Evolutionary conservation across 2,888 invertebrate genomes (phyloP).

Genomic region (Rugalucina vietnamica): DNA sequence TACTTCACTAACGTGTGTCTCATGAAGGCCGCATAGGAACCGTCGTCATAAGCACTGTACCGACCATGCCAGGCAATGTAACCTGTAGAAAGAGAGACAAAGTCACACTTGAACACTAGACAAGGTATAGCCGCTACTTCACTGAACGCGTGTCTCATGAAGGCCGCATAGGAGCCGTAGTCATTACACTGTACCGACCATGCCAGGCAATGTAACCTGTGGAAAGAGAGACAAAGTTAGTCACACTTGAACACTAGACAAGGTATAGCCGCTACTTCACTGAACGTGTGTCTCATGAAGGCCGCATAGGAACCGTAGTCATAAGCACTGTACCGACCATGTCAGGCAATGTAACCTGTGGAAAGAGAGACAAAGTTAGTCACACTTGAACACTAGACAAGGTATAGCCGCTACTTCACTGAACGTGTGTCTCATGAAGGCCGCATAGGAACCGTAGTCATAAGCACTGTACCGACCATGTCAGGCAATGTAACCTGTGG

Average conservation of each 20-base stretch:
- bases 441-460: slow-evolving; percentile 79
- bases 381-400: slow-evolving; percentile 75
- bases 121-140: slow-evolving; percentile 73
- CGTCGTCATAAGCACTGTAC: slow-evolving; percentile 81
- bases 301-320: slow-evolving; percentile 80
- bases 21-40: slow-evolving; percentile 80
- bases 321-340: slow-evolving; percentile 82
- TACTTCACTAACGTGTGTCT: slow-evolving; percentile 79
- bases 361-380: slow-evolving; percentile 36
- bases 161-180: slow-evolving; percentile 78
- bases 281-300: slow-evolving; percentile 80
- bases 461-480: slow-evolving; percentile 82
- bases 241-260: slow-evolving; percentile 76
- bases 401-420: slow-evolving; percentile 74
- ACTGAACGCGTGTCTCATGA: slow-evolving; percentile 80
- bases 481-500: slow-evolving; percentile 83
- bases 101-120: slow-evolving; percentile 74
- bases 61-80: slow-evolving; percentile 84
- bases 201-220: slow-evolving; percentile 83
- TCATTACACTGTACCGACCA: slow-evolving; percentile 82
- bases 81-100: slow-evolving; percentile 71
- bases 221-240: no score
- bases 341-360: slow-evolving; percentile 83
- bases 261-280: slow-evolving; percentile 73
- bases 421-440: slow-evolving; percentile 81